These are phyloP conservation scores for Ctenoplectra terminalis DNA, from an alignment of 1,140 invertebrate genomes.

Conservation along the genomic window DNA sequence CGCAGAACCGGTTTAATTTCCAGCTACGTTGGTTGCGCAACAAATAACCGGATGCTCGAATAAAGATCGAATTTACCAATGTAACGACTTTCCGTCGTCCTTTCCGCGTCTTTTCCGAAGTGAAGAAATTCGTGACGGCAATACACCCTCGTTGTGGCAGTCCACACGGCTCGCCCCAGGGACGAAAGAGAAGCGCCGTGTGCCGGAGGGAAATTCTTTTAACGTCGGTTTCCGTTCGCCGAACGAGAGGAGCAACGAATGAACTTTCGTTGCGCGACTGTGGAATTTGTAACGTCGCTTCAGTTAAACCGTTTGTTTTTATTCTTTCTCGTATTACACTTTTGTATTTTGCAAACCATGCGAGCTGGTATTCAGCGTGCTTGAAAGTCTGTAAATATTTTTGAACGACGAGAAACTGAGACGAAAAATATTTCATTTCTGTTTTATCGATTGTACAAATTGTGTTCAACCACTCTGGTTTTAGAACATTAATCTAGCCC, in stretches of 20 bases:
- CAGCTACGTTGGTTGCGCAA: not conserved
- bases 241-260: too few species aligned
- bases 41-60: not conserved
- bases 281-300: not conserved
- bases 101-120: not conserved
- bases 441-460: too few species aligned
- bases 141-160: not conserved
- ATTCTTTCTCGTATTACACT: not conserved
- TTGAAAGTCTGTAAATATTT: too few species aligned
- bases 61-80: not conserved
- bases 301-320: not conserved
- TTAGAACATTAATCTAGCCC: too few species aligned
- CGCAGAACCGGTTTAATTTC: not conserved
- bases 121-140: slow-evolving; percentile 2
- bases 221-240: not conserved
- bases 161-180: not conserved
- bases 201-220: slow-evolving; percentile 6
- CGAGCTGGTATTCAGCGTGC: too few species aligned
- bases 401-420: too few species aligned
- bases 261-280: not conserved
- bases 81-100: not conserved
- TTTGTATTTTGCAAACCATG: too few species aligned
- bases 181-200: not conserved
- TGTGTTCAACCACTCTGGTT: too few species aligned
- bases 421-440: too few species aligned